Evolutionary conservation across 1,140 invertebrate genomes (phyloP).

Genomic region (Cherax quadricarinatus): DNA sequence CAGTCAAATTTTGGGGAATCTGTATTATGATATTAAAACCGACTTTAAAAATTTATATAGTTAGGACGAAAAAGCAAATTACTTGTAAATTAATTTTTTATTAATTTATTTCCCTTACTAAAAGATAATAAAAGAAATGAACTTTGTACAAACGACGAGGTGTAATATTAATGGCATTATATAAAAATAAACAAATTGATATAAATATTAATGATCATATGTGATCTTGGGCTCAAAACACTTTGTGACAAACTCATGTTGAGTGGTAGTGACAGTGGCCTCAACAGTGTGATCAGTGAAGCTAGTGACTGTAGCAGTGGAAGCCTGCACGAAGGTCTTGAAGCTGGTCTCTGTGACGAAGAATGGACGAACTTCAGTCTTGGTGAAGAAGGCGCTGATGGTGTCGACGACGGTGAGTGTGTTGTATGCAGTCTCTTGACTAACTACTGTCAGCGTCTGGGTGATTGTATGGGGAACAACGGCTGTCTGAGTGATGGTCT

Average conservation of each 20-base stretch:
- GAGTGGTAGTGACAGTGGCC: slow-evolving; percentile 29
- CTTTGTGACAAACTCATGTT: slow-evolving; percentile 21
- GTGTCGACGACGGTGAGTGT: slow-evolving; percentile 36
- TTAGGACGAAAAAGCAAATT: too few relatives aligned
- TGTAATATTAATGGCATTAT: too few relatives aligned
- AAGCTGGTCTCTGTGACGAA: slow-evolving; percentile 30
- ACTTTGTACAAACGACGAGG: too few relatives aligned
- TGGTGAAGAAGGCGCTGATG: slow-evolving; percentile 37
- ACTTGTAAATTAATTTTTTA: too few relatives aligned
- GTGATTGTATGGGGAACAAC: slow-evolving; percentile 15
- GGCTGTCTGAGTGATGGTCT: slow-evolving; percentile 44
- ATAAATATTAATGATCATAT: slow-evolving; percentile 16
- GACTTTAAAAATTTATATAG: too few relatives aligned
- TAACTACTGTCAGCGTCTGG: slow-evolving; percentile 10
- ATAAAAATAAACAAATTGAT: too few relatives aligned
- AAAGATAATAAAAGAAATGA: too few relatives aligned
- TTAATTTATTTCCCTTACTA: too few relatives aligned
- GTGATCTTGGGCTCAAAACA: slow-evolving; percentile 46
- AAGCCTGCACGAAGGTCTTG: slow-evolving; percentile 13
- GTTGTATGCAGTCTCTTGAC: not conserved
- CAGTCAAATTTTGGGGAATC: too few relatives aligned
- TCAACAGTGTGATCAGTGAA: not conserved
- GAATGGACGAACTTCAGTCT: slow-evolving; percentile 17
- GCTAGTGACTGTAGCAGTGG: slow-evolving; percentile 21
- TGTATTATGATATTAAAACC: too few relatives aligned